Evolutionary conservation across 1,140 invertebrate species (phyloP), one percentile per base, ranked within the genome.

Genomic region (Philotrypesis tridentata): DNA sequence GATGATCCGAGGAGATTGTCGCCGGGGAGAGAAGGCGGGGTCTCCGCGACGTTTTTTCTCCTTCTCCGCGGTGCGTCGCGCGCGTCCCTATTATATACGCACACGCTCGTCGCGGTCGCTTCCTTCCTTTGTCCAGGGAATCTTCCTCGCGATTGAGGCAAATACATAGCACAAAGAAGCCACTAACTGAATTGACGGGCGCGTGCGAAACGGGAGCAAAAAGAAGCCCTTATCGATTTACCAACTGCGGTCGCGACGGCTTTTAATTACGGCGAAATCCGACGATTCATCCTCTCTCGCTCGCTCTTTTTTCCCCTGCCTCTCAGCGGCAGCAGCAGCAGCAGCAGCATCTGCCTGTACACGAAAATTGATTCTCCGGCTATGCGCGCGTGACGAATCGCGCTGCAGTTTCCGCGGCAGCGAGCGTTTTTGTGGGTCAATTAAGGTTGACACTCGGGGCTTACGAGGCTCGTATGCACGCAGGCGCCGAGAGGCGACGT

Each of bases 261-360:
- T 80, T 80, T 73, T 72, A 80, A 80, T 80, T 72, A 80, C 55
- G n/a, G 33, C 12, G n/a, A 73, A 73, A 80, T 31, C 55, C 60
- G 68, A 14, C 43, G 77, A 79, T 79, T 79, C 77, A 68, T 79
- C 40, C 67, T 79, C 70, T 78, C 70, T 37, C n/a, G 27, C 27
- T 43, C 27, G 33, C 21, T 27, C 27, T 67, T 77, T 79, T 71
- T 33, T 55, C 25, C 60, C n/a, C n/a, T n/a, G n/a, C n/a, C n/a
- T n/a, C n/a, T n/a, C n/a, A n/a, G n/a, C n/a, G n/a, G n/a, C n/a
- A n/a, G n/a, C n/a, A n/a, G n/a, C n/a, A n/a, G n/a, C n/a, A n/a
- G n/a, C n/a, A n/a, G n/a, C n/a, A n/a, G 37, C 68, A 25, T 63
- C 14, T 63, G 43, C 25, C 17, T 27, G 67, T 29, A 65, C n/a